Evolutionary conservation across 2,888 invertebrate genomes (phyloP).

Genomic region (Amblyjoppa fuscipennis): DNA sequence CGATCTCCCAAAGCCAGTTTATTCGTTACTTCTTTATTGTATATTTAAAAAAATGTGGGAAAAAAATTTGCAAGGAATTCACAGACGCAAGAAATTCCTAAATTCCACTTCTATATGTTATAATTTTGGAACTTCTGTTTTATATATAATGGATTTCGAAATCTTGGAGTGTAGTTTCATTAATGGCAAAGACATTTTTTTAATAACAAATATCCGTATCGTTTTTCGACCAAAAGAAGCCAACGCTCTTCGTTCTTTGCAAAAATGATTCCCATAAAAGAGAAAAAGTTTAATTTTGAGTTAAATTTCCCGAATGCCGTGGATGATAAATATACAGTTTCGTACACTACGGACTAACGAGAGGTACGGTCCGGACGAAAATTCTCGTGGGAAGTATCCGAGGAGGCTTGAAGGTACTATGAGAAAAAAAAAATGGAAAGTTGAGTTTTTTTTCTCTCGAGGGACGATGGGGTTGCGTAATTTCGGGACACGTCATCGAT

Average conservation of each 20-base stretch:
- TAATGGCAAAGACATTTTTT: neutral
- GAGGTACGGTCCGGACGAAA: constrained; percentile 59
- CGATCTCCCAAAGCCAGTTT: constrained; percentile 23
- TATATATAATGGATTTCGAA: too few species aligned
- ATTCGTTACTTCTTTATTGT: constrained; percentile 45
- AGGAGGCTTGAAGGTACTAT: constrained; percentile 29
- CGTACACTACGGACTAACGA: neutral
- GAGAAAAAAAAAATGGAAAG: constrained; percentile 55
- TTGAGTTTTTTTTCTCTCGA: constrained; percentile 56
- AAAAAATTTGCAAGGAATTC: neutral
- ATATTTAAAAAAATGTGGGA: neutral
- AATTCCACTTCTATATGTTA: too few species aligned
- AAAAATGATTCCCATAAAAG: neutral
- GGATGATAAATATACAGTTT: constrained; percentile 47
- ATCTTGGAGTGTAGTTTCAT: neutral
- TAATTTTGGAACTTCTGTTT: too few species aligned
- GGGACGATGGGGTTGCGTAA: constrained; percentile 80
- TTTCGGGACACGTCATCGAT: constrained; percentile 79
- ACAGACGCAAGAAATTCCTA: too few species aligned
- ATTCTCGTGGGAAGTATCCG: constrained; percentile 62
- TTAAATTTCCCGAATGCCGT: neutral
- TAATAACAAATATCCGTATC: neutral
- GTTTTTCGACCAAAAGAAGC: neutral
- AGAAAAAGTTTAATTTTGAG: neutral
- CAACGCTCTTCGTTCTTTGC: neutral